Percentiles rank a stretch among this genome's conserved stretches.
phyloP scores from a whole-genome alignment of 2,113 vertebrate genomes.

The Eolophus roseicapilla region DNA sequence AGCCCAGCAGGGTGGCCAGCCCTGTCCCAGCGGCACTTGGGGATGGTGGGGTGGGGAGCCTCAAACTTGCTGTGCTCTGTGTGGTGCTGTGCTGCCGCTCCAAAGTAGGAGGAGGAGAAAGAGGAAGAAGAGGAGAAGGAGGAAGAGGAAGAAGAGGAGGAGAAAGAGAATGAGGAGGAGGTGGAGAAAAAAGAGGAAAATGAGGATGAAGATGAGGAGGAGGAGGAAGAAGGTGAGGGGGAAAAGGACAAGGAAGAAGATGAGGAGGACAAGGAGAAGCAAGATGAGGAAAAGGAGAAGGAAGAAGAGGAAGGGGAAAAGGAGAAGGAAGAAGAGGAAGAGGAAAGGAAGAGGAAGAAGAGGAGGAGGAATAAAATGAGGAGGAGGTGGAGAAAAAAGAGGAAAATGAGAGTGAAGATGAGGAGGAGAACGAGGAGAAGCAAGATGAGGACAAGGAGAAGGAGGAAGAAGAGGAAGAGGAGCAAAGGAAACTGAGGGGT shows the following conservation, averaged over 20 bases:
- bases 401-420: background rate
- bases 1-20: fast-evolving
- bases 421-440: background rate
- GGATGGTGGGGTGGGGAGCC: background rate
- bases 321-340: background rate
- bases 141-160: fast-evolving
- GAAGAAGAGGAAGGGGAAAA: background rate
- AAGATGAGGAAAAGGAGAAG: fast-evolving
- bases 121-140: fast-evolving
- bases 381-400: background rate
- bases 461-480: fast-evolving
- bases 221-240: background rate
- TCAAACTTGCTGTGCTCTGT: background rate
- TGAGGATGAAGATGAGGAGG: background rate
- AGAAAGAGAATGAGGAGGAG: fast-evolving
- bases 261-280: background rate
- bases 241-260: background rate
- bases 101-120: fast-evolving
- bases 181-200: background rate
- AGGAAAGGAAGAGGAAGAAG: background rate
- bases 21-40: fast-evolving
- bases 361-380: background rate
- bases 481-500: background rate
- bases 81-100: background rate
- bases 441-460: background rate